Evolutionary conservation across 2,797 vertebrate genomes (phyloP), one percentile per base, ranked within the genome.

Genomic region (Gallinago solitaria): DNA sequence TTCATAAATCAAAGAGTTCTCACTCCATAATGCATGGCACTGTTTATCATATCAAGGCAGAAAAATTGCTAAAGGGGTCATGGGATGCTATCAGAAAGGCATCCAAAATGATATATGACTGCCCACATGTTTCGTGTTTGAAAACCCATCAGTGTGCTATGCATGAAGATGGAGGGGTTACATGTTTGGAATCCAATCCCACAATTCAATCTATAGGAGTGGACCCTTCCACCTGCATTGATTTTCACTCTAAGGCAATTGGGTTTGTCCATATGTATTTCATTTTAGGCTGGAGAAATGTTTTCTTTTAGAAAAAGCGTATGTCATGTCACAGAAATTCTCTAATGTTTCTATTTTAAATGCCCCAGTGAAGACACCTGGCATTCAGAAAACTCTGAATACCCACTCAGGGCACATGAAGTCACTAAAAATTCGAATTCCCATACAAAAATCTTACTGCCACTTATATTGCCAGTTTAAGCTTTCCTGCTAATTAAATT

Each of bases 1-100:
- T 4, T 83, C 67, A 73, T 95, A 93, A 95, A 96, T 94, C 83
- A 80, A n/a, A 15, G 37, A 53, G 23, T 57, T 93, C 56, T 89
- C 89, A 87, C 74, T 15, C 30, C 19, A 43, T 77, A 92, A 77
- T 0, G 4, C 51, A 67, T 82, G 59, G 48, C 25, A 70, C 33
- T 78, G 47, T 81, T 93, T 88, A 89, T 71, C 39, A 71, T 54
- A 86, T 48, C 41, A 88, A 92, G 68, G 74, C 35, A 89, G 28
- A 83, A 92, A 64, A 93, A 89, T 77, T 74, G 68, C 45, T 89
- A 63, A 87, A 45, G 77, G 60, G 18, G 25, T 94, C 83, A 83
- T 57, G 39, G 37, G 35, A 90, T 76, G 20, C 41, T 61, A 83
- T 81, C 45, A 81, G 64, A 93, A 92, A 80, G 56, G 47, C 41